Evolutionary conservation across 2,797 vertebrate species (phyloP), one percentile per base, ranked within the genome.

Genomic region (Cygnus olor): DNA sequence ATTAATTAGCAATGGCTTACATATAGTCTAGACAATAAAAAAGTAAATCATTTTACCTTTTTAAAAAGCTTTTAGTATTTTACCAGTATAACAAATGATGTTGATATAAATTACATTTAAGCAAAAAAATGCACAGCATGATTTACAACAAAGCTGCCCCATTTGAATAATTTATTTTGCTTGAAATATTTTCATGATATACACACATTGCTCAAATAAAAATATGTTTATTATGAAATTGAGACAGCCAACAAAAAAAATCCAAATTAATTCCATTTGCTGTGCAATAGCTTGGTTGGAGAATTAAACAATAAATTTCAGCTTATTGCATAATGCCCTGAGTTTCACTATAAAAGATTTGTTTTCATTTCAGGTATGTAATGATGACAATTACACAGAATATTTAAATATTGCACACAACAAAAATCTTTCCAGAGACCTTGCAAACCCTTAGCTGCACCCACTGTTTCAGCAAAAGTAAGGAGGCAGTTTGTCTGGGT

Each of bases 231-330:
- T 95, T 96, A 87, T 68, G 89, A 96, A 97, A 97, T 1, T 76
- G 86, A 88, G 83, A 85, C 63, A 49, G 45, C 20, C 68, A 93
- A 87, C 65, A 93, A 92, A 95, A 85, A 89, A 92, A 94, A 88
- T 57, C 83, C 89, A 96, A 97, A 97, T 97, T 97, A 91, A 94
- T 93, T 97, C 94, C 94, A 96, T 96, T 96, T 97, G 96, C 80
- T 93, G 64, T 69, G 61, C 42, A 97, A 85, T 90, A 64, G 18
- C 60, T 90, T 72, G 70, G 74, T 90, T 95, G 74, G 81, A 89
- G 77, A 91, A 96, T 91, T 94, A 92, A 95, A 96, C 94, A 96
- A 93, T 94, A 95, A 94, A 96, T 93, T 94, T 91, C 54, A 80
- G 56, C 82, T 91, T 88, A 96, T 93, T 96, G 89, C 83, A 80